Base-by-base conservation (phyloP, 2,888 invertebrate species). In the Megastigmus dorsalis region DNA sequence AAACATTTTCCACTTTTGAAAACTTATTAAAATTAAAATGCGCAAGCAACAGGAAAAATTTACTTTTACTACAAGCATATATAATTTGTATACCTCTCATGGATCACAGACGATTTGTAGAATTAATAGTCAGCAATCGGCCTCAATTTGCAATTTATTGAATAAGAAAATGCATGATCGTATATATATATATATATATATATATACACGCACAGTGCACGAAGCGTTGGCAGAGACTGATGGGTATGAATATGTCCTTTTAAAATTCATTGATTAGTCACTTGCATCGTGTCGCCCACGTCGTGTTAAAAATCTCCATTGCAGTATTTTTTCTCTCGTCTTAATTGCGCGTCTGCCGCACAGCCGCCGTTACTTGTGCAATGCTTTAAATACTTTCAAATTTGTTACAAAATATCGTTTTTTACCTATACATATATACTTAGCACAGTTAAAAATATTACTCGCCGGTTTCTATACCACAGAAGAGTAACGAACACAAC, bases 251-350 rank as follows among this genome's bases (percentile, higher is more conserved):
- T 36, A 63, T 36, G 15, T n/a, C 59, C 59, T 72, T 63, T 50
- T 60, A 20, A 52, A 54, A 60, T 65, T 23, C 36, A 54, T 43
- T 41, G 50, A 72, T 72, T 72, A 72, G 66, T 72, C 72, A 72
- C 66, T 66, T 52, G 10, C 45, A 6, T n/a, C 38, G 28, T 13
- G n/a, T n/a, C 66, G 54, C 60, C 66, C 28, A 59, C 67, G 41
- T 10, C 15, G 33, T 28, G 59, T 67, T 43, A 60, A 73, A n/a
- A 54, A 67, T 33, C 23, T 18, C 36, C 62, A 23, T 62, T 50
- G 30, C 15, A 26, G 10, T 48, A 26, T 57, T 38, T 54, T 43
- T 41, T 41, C 54, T 23, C 20, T 45, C n/a, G n/a, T n/a, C 18
- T 43, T 45, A 55, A 71, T 67, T 60, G 45, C 54, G 43, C 38